A percentile compares a stretch with the other conserved stretches of the same genome.
These are phyloP conservation scores for Carlito syrichta DNA, from an alignment of 2,113 vertebrate genomes.

Conservation along the genomic window DNA sequence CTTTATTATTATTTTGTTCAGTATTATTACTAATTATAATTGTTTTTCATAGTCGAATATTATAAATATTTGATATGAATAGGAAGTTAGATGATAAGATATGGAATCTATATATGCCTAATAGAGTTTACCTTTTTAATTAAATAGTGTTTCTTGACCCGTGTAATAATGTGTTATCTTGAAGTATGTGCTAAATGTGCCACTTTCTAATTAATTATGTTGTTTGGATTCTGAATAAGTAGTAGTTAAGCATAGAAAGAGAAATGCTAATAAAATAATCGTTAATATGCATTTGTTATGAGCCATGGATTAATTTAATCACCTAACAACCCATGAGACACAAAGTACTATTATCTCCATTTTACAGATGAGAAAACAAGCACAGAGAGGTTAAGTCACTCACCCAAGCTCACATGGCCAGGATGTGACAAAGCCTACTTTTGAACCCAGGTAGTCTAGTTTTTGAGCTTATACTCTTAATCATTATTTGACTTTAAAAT, in stretches of 20 bases:
- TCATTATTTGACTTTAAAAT: conserved; percentile 46
- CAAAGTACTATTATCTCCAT: neutral
- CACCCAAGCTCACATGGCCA: neutral
- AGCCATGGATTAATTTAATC: neutral
- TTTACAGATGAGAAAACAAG: neutral
- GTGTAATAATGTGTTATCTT: neutral
- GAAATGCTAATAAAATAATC: neutral
- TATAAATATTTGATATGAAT: neutral
- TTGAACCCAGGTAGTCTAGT: neutral
- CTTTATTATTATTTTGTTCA: neutral
- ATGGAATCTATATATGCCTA: neutral
- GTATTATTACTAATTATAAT: neutral
- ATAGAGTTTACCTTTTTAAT: conserved; percentile 30
- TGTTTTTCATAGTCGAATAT: neutral
- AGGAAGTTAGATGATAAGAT: neutral
- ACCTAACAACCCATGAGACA: neutral
- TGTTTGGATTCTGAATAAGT: conserved; percentile 42
- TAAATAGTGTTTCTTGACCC: neutral
- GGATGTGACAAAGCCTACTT: neutral
- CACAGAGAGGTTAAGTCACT: neutral
- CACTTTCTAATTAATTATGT: neutral
- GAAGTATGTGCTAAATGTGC: neutral
- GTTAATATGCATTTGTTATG: neutral
- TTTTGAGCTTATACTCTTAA: neutral
- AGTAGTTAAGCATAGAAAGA: neutral